Evolutionary conservation across 2,797 vertebrate genomes (phyloP), one percentile per base, ranked within the genome.

Genomic region (Dendrocincla fuliginosa): DNA sequence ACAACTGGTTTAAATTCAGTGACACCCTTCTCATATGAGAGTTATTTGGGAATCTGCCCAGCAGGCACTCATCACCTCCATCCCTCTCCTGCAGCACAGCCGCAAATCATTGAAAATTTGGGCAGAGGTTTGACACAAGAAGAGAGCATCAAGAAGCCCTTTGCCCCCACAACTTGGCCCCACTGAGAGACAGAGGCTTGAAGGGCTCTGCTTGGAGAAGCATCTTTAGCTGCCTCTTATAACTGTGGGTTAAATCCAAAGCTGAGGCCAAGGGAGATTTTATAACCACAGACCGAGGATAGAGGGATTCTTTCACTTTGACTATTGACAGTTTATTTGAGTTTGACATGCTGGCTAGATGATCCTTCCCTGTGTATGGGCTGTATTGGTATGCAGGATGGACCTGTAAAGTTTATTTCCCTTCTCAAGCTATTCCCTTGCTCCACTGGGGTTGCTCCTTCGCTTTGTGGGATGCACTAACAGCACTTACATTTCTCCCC

Each of bases 31-130:
- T 88, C 63, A 49, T 73, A 13, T 5, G 30, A 90, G 63, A 93
- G 53, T 14, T 80, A 68, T 82, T 57, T 89, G 84, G 60, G 64
- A 46, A 46, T 68, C 28, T 65, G 1, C 86, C 84, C 87, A 89
- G 46, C 47, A 87, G 53, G 64, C 52, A 77, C 33, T 74, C 20
- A 1, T 56, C 68, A n/a, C 56, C 89, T 87, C 81, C 59, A 30
- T 67, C 32, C 37, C n/a, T 76, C 47, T 68, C 46, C 61, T 87
- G 70, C 24, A 49, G 61, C 59, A 52, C 55, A 90, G 74, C 35
- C 46, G 0, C 56, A 86, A 63, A 33, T 75, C 55, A 33, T 0
- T 79, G 63, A 46, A 61, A 55, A 65, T 56, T 30, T 24, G 55
- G 74, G 56, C 73, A 91, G 73, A 61, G 46, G 7, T 60, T 55